A percentile compares a stretch with the other conserved stretches of the same genome.
Conservation (phyloP, 2,113 vertebrate genomes). For the Etheostoma cragini region DNA sequence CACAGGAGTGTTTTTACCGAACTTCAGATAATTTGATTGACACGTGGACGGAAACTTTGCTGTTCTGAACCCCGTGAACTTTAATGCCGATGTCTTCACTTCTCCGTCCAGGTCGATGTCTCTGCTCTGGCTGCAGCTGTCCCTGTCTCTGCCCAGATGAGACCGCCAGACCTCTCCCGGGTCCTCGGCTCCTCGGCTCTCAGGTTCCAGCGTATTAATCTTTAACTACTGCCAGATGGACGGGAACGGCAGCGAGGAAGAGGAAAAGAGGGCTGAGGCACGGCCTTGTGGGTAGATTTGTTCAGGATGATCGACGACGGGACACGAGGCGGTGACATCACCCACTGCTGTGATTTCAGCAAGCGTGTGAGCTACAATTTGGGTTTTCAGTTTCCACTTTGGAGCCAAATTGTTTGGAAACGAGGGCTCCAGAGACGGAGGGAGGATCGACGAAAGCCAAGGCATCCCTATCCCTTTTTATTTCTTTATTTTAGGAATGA, state of each 20-base stretch:
- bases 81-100: background rate
- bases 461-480: no score
- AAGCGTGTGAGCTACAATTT: no score
- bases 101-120: background rate
- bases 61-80: background rate
- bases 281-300: constrained; percentile 64
- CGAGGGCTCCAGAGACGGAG: no score
- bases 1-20: no score
- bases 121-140: background rate
- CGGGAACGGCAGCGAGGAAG: constrained; percentile 32
- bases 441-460: no score
- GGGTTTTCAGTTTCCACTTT: background rate
- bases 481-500: no score
- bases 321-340: constrained; percentile 27
- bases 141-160: background rate
- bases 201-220: constrained; percentile 71
- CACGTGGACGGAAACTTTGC: no score
- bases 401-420: background rate
- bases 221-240: constrained; percentile 82
- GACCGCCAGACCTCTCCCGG: constrained; percentile 1
- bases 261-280: constrained; percentile 37
- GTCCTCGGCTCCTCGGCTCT: constrained; percentile 7
- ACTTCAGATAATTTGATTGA: no score
- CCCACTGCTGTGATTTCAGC: background rate
- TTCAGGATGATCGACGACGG: constrained; percentile 68